phyloP scores from a whole-genome alignment of 2,113 vertebrate genomes.

The Eptesicus fuscus region DNA sequence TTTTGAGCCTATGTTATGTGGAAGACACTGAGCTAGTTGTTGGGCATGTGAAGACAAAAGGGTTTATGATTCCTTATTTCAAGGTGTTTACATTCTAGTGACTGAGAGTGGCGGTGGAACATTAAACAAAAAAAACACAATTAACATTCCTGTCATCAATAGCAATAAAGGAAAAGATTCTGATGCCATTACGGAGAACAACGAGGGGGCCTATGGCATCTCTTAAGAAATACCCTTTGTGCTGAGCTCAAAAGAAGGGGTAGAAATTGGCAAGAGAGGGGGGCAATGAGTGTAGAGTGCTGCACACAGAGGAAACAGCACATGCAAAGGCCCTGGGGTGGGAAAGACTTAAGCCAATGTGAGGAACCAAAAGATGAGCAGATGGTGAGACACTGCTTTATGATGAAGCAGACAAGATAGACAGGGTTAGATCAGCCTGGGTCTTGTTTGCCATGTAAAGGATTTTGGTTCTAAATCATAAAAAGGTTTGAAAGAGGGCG shows the following conservation, averaged over 20 bases:
- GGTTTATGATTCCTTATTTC: not conserved
- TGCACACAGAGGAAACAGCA: not conserved
- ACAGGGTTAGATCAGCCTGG: not conserved
- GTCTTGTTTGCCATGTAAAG: not conserved
- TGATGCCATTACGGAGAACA: not conserved
- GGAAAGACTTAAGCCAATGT: not conserved
- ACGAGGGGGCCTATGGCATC: not conserved
- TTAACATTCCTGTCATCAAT: not conserved
- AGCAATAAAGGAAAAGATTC: not conserved
- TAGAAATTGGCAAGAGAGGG: not conserved
- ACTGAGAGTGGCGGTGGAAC: fast-evolving
- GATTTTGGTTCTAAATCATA: not conserved
- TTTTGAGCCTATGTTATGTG: not conserved
- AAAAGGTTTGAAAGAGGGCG: not conserved
- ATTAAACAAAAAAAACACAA: not conserved
- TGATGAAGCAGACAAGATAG: not conserved
- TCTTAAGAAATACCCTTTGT: not conserved
- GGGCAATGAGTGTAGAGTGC: not conserved
- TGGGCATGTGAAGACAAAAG: not conserved
- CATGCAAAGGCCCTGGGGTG: not conserved
- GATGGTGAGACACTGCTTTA: fast-evolving
- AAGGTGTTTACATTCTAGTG: not conserved
- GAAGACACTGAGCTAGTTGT: not conserved
- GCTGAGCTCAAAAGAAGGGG: not conserved
- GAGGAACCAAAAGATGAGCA: not conserved